Conservation (phyloP, 2,113 vertebrate genomes). For the Podarcis muralis region DNA sequence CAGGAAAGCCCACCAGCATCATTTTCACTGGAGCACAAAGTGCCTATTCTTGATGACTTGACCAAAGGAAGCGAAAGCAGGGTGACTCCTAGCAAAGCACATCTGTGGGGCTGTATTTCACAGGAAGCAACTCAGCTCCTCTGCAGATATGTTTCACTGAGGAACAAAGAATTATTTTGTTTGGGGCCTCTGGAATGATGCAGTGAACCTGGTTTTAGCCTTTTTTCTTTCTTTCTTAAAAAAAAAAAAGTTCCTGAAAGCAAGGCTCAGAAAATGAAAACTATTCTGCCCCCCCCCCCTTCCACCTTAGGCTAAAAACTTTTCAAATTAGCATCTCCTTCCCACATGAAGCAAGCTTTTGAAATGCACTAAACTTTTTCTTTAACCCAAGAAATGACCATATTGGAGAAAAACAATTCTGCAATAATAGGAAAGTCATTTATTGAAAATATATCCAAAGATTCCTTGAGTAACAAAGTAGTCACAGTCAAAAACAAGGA, state of each 20-base stretch:
- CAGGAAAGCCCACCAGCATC: conserved; percentile 60
- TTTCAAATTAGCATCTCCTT: conserved; percentile 47
- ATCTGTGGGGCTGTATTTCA: conserved; percentile 73
- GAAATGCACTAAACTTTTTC: conserved; percentile 32
- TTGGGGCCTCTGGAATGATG: conserved; percentile 61
- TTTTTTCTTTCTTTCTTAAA: conserved; percentile 42
- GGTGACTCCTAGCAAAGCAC: conserved; percentile 54
- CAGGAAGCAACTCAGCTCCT: conserved; percentile 75
- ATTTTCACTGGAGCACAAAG: conserved; percentile 76
- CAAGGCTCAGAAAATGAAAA: conserved; percentile 46
- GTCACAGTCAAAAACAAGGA: conserved; percentile 28
- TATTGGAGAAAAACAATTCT: not conserved
- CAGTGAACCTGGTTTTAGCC: conserved; percentile 67
- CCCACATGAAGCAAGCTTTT: conserved; percentile 24
- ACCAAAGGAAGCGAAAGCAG: conserved; percentile 62
- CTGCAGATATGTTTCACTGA: conserved; percentile 77
- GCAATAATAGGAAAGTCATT: conserved; percentile 10
- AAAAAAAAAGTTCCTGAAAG: conserved; percentile 53
- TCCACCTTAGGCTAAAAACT: conserved; percentile 26
- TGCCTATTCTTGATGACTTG: conserved; percentile 74
- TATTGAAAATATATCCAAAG: not conserved
- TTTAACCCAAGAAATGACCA: not conserved
- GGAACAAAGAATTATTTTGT: conserved; percentile 80
- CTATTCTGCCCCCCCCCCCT: conserved; percentile 33
- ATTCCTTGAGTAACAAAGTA: conserved; percentile 38